A percentile compares a stretch with the other conserved stretches of the same genome.
Evolutionary conservation across 2,797 vertebrate genomes (phyloP).

Genomic region (Perodicticus potto): DNA sequence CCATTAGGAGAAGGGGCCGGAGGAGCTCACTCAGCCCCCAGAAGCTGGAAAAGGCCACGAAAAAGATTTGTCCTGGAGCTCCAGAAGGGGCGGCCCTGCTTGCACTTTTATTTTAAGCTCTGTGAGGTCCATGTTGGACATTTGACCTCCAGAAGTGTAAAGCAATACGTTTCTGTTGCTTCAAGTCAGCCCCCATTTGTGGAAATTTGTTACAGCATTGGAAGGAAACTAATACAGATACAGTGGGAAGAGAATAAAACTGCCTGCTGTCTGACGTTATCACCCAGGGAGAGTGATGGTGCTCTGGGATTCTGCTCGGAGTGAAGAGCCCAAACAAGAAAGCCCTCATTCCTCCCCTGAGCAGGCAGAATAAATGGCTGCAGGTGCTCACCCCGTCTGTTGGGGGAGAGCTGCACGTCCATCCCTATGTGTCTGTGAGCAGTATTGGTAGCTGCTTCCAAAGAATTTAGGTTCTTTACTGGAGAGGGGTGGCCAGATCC

Average conservation of each 20-base stretch:
- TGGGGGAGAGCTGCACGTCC: not conserved
- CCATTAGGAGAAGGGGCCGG: not conserved
- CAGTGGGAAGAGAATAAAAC: not conserved
- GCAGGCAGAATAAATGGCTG: too few relatives aligned
- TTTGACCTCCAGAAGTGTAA: not conserved
- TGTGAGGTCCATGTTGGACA: not conserved
- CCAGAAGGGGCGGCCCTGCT: not conserved
- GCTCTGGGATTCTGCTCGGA: not conserved
- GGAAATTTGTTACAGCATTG: not conserved
- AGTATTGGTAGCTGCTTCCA: not conserved
- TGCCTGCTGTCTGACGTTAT: not conserved
- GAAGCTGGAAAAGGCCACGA: not conserved
- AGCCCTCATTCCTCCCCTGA: not conserved
- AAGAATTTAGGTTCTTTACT: not conserved
- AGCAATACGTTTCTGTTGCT: conserved; percentile 12
- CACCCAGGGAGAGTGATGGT: not conserved
- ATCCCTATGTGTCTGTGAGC: not conserved
- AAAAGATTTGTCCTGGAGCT: not conserved
- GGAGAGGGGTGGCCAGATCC: not conserved
- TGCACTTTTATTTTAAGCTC: not conserved
- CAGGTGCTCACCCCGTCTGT: not conserved
- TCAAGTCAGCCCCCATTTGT: not conserved
- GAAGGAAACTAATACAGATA: conserved; percentile 10
- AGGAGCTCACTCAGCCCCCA: not conserved
- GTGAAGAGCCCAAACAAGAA: not conserved